phyloP scores from a whole-genome alignment of 2,113 vertebrate genomes.

The Cyprinodon tularosa region DNA sequence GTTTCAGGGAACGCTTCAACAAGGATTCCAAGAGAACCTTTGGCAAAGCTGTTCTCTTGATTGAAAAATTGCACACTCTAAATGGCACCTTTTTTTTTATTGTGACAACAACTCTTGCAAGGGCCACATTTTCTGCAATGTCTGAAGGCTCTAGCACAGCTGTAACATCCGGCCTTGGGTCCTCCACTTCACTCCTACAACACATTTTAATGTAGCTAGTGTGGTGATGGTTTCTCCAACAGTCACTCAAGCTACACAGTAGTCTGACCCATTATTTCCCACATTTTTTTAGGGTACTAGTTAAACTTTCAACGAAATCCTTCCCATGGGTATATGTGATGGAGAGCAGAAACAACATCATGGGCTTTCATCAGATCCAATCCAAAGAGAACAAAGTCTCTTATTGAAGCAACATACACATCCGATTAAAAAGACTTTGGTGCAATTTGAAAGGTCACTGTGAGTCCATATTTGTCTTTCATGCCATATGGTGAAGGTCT shows the following conservation, averaged over 20 bases:
- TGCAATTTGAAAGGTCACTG: not conserved
- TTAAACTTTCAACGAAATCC: not conserved
- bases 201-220: not conserved
- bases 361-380: slow-evolving; percentile 1
- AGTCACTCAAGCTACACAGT: slow-evolving; percentile 1
- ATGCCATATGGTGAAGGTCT: not conserved
- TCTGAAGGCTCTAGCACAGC: not conserved
- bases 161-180: not conserved
- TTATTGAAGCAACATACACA: not conserved
- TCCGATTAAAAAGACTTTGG: not conserved
- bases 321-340: not conserved
- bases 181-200: not conserved
- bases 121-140: not conserved
- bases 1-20: too few species aligned
- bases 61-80: slow-evolving; percentile 6
- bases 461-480: not conserved
- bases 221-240: not conserved
- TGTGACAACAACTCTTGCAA: not conserved
- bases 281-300: not conserved
- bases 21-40: too few species aligned
- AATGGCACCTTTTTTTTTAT: not conserved
- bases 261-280: not conserved
- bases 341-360: not conserved
- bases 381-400: not conserved
- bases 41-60: not conserved